These are phyloP conservation scores for Rhagoletis zephyria DNA, from an alignment of 1,140 invertebrate genomes.

Conservation along the genomic window DNA sequence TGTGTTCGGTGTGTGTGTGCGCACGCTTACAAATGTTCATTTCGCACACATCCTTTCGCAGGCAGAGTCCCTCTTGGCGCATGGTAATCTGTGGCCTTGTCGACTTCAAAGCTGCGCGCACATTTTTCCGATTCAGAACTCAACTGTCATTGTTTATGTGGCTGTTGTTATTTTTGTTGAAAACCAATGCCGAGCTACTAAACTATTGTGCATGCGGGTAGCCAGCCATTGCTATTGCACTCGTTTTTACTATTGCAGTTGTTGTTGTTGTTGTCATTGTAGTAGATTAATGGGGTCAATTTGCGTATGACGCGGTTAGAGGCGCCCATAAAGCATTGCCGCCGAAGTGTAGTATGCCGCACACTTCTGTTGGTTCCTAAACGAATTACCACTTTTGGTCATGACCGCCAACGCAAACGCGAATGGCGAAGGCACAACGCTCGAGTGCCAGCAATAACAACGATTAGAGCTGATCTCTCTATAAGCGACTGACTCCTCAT, in stretches of 20 bases:
- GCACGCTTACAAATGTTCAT: not conserved
- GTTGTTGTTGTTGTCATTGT: constrained; percentile 54
- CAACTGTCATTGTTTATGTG: constrained; percentile 10
- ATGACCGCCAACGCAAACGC: not conserved
- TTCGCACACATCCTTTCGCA: constrained; percentile 53
- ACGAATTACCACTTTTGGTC: constrained; percentile 48
- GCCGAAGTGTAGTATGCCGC: constrained; percentile 37
- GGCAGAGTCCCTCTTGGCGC: constrained; percentile 56
- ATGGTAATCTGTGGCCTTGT: constrained; percentile 56
- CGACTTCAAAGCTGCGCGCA: constrained; percentile 15
- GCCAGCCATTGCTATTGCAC: not conserved
- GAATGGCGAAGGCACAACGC: not conserved
- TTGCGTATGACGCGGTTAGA: constrained; percentile 63
- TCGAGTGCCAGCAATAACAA: not conserved
- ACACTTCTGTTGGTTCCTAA: constrained; percentile 48
- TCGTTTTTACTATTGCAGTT: not conserved
- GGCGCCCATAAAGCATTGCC: constrained; percentile 49
- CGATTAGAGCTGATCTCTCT: not conserved
- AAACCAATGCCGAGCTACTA: not conserved
- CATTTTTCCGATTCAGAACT: constrained; percentile 53
- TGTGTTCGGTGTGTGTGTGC: too few relatives aligned
- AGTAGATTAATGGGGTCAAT: constrained; percentile 68
- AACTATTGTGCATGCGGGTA: not conserved
- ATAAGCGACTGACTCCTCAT: not conserved
- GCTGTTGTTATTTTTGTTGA: constrained; percentile 55